Base-by-base conservation (phyloP, 2,888 invertebrate genomes). In the Macrosiphum euphorbiae region DNA sequence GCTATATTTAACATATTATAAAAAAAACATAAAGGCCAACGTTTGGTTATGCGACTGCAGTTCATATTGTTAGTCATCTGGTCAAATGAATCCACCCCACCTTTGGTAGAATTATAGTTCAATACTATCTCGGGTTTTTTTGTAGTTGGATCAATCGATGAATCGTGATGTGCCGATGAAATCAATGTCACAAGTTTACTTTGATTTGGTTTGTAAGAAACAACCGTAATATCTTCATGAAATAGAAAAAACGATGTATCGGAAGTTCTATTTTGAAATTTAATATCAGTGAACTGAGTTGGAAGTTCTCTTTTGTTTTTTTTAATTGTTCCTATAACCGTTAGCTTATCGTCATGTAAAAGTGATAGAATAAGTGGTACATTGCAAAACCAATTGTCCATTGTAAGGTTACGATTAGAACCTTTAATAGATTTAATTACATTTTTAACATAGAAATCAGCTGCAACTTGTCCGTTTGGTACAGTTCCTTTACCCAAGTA, bases 181-280 rank as follows among this genome's bases (percentile, higher is more conserved):
- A 95, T 67, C 58, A 95, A 94, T 92, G 95, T 94, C 26, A 95
- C 95, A 91, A 94, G n/a, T 94, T 95, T 95, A 50, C 95, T 95
- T 86, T 94, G 94, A 92, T 95, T 95, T 13, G 95, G 95, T 13
- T 94, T 95, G 94, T 95, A 95, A 7, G 95, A 95, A 35, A 95
- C 95, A 84, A 95, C 94, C 55, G 95, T 95, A 41, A 94, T 86
- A 55, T 95, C 95, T 55, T 95, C 94, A 89, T 95, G 95, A 94
- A 95, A 95, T 20, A 95, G 95, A 94, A 95, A 95, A 41, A 95
- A 85, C 24, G 95, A 95, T 47, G 95, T 95, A 84, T 94, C 94
- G 58, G 94, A 94, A 61, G 90, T 35, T 67, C 95, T 94, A 41
- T 92, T 88, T 52, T 88, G 28, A 88, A 52, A 88, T 50, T 88